These are phyloP conservation scores for Penaeus monodon DNA, from an alignment of 2,888 invertebrate species.

Conservation along the genomic window DNA sequence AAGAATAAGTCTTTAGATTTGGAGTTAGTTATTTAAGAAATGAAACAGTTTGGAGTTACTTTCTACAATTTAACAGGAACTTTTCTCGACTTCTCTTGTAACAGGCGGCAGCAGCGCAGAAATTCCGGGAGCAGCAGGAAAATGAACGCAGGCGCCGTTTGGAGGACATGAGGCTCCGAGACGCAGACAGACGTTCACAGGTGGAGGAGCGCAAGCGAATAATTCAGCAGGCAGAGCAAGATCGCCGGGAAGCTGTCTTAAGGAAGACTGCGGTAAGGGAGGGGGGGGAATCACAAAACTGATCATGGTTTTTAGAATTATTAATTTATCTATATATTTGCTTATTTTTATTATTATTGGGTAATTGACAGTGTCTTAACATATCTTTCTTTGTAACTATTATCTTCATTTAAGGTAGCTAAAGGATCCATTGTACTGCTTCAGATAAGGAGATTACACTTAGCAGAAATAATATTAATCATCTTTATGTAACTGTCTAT, in stretches of 20 bases:
- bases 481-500: too few species aligned
- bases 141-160: constrained; percentile 85
- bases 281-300: too few species aligned
- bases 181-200: constrained; percentile 72
- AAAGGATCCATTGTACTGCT: too few species aligned
- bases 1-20: too few species aligned
- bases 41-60: too few species aligned
- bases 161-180: constrained; percentile 84
- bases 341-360: not conserved
- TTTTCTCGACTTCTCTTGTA: not conserved
- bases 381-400: too few species aligned
- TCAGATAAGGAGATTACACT: too few species aligned
- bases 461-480: too few species aligned
- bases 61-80: too few species aligned
- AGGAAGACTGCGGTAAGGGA: constrained; percentile 79
- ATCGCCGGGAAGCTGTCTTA: constrained; percentile 86
- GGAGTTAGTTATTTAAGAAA: too few species aligned
- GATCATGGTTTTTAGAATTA: constrained; percentile 18
- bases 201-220: constrained; percentile 91
- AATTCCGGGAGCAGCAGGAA: constrained; percentile 87
- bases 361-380: too few species aligned
- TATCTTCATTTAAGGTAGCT: too few species aligned
- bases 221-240: constrained; percentile 89
- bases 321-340: not conserved
- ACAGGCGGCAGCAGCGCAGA: constrained; percentile 64